Conservation (phyloP, 2,888 invertebrate genomes). For the Digitonthophagus gazella region DNA sequence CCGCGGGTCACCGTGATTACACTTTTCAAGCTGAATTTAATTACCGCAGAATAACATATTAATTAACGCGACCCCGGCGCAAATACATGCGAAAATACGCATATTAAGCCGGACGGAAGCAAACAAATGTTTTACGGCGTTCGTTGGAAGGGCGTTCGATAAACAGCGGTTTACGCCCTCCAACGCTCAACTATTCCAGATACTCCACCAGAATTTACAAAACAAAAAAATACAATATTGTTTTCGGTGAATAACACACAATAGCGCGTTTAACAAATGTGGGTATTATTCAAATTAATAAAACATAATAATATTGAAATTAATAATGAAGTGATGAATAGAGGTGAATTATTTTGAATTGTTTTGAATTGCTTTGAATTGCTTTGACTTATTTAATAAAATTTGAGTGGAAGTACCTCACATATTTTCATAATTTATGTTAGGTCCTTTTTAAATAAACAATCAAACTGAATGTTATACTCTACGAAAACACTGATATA, state of each 20-base stretch:
- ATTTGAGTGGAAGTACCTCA: too few species aligned
- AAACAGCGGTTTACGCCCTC: background rate
- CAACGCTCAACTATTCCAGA: background rate
- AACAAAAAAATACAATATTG: background rate
- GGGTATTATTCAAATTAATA: too few species aligned
- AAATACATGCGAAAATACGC: background rate
- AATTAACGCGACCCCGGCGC: conserved; percentile 1
- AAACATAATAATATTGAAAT: background rate
- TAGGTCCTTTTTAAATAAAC: background rate
- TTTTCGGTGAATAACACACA: background rate
- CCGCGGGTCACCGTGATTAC: background rate
- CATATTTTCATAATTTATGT: too few species aligned
- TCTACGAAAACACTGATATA: background rate
- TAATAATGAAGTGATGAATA: background rate
- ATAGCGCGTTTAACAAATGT: background rate
- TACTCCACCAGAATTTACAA: background rate
- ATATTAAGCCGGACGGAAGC: background rate
- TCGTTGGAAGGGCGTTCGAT: background rate
- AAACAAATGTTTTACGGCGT: conserved; percentile 9
- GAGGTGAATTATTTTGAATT: too few species aligned
- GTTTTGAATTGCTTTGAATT: too few species aligned
- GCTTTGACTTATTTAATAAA: too few species aligned
- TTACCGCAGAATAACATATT: conserved; percentile 7
- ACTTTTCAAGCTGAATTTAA: conserved; percentile 10
- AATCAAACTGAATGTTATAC: background rate